Evolutionary conservation across 2,113 vertebrate genomes (phyloP), one percentile per base, ranked within the genome.

Genomic region (Oostethus manadensis): DNA sequence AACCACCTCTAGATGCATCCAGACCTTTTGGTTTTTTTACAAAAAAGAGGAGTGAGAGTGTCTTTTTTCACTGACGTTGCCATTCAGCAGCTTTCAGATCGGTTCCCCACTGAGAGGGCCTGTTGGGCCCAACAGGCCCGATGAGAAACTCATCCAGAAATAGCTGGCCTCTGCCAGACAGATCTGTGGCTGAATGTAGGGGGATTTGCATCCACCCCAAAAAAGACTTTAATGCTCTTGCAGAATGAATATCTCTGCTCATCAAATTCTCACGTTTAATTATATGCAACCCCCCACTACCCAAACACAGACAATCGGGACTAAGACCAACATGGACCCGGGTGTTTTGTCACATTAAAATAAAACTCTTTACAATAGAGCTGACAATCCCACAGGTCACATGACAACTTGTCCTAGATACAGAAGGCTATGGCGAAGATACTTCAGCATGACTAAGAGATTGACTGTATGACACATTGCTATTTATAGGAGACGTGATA

Each of bases 201-300:
- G 71, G 79, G 81, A 84, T 86, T 86, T 83, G 71, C 65, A 62
- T 75, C 49, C 70, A 70, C 74, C 64, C 54, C 69, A 67, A 74
- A 80, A 79, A 79, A 80, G 60, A 80, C 73, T 79, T 86, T 65
- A 43, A 83, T 40, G 64, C 61, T 79, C 80, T 79, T 79, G 79
- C 59, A 64, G 53, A 62, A 43, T 78, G 78, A 84, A 84, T 84
- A 73, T 82, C 62, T 87, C 82, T 82, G 68, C 66, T 89, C 83
- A 84, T 85, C 84, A 84, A 69, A 85, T 86, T 88, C 80, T 81
- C 58, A 64, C 60, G 45, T 62, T 62, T 49, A 68, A 57, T 58
- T 60, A 22, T 4, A 68, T 18, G 49, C 50, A 44, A 59, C 10
- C 51, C 51, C 56, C 57, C n/a, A 9, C 62, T 75, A 74, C 62